Conservation (phyloP, 2,888 invertebrate genomes). For the Brachyptera risi region DNA sequence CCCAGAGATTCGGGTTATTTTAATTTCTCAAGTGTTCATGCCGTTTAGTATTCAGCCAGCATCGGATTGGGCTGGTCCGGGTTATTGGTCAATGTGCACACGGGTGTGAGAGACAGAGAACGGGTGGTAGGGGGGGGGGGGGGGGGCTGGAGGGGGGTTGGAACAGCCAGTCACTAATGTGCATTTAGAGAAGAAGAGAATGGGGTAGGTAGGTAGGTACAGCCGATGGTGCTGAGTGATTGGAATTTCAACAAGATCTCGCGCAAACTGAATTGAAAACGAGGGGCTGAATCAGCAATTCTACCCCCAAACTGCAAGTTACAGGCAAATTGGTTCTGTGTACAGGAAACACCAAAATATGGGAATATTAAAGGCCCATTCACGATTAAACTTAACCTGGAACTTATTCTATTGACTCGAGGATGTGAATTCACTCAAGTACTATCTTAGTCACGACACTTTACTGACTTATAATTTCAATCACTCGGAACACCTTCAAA, state of each 20-base stretch:
- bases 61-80: too few relatives aligned
- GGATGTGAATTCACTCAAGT: too few relatives aligned
- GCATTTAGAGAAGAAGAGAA: conserved; percentile 5
- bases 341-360: conserved; percentile 6
- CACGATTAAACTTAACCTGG: too few relatives aligned
- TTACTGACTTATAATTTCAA: too few relatives aligned
- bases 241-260: conserved; percentile 16
- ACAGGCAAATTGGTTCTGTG: conserved; percentile 6
- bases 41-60: background rate
- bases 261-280: background rate
- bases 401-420: too few relatives aligned
- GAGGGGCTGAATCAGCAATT: conserved; percentile 19
- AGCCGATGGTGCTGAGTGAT: conserved; percentile 13
- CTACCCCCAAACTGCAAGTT: background rate
- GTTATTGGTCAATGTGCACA: background rate
- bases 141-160: background rate
- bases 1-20: background rate
- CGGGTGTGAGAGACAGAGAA: background rate
- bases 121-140: background rate
- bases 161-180: background rate
- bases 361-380: too few relatives aligned
- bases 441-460: too few relatives aligned
- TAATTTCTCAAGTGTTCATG: background rate
- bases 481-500: too few relatives aligned
- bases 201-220: background rate